Evolutionary conservation across 2,888 invertebrate species (phyloP).

Genomic region (Drosophila lacicola): DNA sequence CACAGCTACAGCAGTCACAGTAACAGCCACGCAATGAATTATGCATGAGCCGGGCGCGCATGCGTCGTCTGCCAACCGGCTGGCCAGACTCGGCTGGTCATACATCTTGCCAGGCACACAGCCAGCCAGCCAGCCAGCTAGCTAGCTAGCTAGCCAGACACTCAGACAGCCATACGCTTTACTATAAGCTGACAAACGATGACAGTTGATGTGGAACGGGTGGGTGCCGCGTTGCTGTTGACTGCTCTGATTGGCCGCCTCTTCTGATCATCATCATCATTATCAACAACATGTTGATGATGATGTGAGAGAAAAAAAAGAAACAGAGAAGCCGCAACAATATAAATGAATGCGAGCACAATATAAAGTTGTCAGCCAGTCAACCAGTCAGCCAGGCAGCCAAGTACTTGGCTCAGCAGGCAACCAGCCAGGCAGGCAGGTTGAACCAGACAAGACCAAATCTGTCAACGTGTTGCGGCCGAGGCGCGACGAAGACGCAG

Average conservation of each 20-base stretch:
- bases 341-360: constrained; percentile 68
- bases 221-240: constrained; percentile 61
- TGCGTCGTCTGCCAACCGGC: constrained; percentile 58
- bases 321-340: constrained; percentile 43
- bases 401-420: constrained; percentile 42
- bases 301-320: constrained; percentile 30
- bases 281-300: constrained; percentile 20
- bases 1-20: constrained; percentile 18
- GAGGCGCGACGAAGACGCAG: constrained; percentile 30
- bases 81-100: constrained; percentile 62
- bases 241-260: constrained; percentile 76
- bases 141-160: constrained; percentile 17
- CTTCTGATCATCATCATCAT: constrained; percentile 38
- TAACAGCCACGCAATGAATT: constrained; percentile 70
- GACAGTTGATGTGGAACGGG: constrained; percentile 82
- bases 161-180: constrained; percentile 50
- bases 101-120: constrained; percentile 62
- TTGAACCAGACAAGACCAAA: constrained; percentile 72
- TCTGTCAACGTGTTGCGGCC: constrained; percentile 67
- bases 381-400: constrained; percentile 38
- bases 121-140: constrained; percentile 18
- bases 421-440: constrained; percentile 51
- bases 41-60: constrained; percentile 67
- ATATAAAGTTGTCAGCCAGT: constrained; percentile 74
- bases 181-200: constrained; percentile 84